Conservation (phyloP, 2,797 vertebrate genomes). For the Rhinophrynus dorsalis region DNA sequence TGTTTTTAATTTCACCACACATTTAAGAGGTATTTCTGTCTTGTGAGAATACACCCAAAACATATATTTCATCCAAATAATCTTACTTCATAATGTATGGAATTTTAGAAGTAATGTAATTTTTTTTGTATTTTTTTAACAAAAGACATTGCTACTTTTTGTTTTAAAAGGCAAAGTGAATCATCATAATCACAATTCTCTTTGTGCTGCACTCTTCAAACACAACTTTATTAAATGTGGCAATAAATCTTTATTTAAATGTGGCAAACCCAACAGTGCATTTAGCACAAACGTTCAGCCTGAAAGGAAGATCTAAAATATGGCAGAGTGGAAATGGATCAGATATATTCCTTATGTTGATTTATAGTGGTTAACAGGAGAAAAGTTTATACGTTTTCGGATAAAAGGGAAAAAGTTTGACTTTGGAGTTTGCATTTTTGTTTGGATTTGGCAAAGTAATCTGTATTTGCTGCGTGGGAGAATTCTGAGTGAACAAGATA, state of each 20-base stretch:
- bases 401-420: background rate
- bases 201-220: too few species aligned
- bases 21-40: too few species aligned
- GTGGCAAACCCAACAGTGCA: background rate
- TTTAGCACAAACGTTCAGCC: background rate
- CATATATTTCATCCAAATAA: too few species aligned
- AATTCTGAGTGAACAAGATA: background rate
- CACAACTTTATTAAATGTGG: too few species aligned
- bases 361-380: background rate
- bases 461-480: conserved; percentile 4
- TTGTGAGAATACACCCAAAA: too few species aligned
- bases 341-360: background rate
- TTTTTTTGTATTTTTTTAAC: too few species aligned
- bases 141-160: too few species aligned
- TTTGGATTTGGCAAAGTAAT: background rate
- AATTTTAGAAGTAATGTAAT: too few species aligned
- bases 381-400: background rate
- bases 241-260: background rate
- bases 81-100: too few species aligned
- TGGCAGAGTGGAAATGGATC: background rate
- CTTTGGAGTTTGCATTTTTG: background rate
- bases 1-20: too few species aligned
- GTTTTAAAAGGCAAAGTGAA: too few species aligned
- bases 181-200: too few species aligned
- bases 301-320: background rate